These are phyloP conservation scores for Talpa occidentalis DNA, from an alignment of 2,113 vertebrate species.

Conservation along the genomic window DNA sequence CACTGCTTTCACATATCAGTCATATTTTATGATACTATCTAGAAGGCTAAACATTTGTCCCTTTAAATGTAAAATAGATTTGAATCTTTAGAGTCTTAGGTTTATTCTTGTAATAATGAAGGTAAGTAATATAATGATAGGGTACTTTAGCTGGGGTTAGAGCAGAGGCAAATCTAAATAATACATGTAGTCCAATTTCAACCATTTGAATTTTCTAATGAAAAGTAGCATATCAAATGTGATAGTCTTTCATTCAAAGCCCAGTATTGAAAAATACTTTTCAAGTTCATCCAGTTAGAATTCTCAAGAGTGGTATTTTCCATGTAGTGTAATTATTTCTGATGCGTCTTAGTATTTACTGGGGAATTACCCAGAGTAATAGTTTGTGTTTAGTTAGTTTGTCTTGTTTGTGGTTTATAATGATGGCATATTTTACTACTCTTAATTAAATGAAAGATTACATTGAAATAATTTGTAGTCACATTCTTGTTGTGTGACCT, in stretches of 20 bases:
- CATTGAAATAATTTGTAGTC: slow-evolving; percentile 8
- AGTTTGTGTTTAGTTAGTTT: slow-evolving; percentile 28
- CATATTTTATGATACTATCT: not conserved
- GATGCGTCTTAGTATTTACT: slow-evolving; percentile 43
- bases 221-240: slow-evolving; percentile 48
- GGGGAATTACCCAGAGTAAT: slow-evolving; percentile 41
- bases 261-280: slow-evolving; percentile 22
- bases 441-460: slow-evolving; percentile 28
- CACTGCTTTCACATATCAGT: not conserved
- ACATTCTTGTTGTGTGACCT: slow-evolving; percentile 17
- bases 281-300: slow-evolving; percentile 22
- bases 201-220: slow-evolving; percentile 57
- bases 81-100: not conserved
- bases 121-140: not conserved
- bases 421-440: slow-evolving; percentile 29
- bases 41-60: slow-evolving; percentile 6
- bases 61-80: slow-evolving; percentile 26
- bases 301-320: slow-evolving; percentile 51
- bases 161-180: slow-evolving; percentile 61
- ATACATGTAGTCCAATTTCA: slow-evolving; percentile 36
- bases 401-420: slow-evolving; percentile 50
- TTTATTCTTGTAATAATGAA: slow-evolving; percentile 31
- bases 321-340: slow-evolving; percentile 40
- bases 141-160: slow-evolving; percentile 3
- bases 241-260: slow-evolving; percentile 39